These are phyloP conservation scores for Drosophila tani DNA, from an alignment of 1,140 invertebrate species.

Conservation along the genomic window DNA sequence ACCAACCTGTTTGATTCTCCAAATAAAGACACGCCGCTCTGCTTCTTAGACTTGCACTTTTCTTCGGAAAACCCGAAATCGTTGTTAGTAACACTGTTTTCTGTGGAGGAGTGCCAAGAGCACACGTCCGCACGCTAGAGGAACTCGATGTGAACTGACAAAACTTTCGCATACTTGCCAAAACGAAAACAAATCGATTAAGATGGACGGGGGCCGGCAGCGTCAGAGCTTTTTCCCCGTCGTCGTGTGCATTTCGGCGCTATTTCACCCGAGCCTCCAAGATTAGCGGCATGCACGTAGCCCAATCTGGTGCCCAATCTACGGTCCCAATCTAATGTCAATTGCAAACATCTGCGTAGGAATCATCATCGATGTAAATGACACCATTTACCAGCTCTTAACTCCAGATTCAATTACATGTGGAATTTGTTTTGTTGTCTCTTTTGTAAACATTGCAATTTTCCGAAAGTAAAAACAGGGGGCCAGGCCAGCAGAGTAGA, in stretches of 20 bases:
- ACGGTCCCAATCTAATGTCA: conserved; percentile 14
- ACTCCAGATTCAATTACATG: conserved; percentile 30
- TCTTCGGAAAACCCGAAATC: conserved; percentile 35
- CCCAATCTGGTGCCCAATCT: conserved; percentile 9
- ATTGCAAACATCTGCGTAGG: conserved; percentile 33
- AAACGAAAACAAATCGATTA: conserved; percentile 65
- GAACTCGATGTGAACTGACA: conserved; percentile 57
- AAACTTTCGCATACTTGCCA: conserved; percentile 32
- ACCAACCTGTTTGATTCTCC: conserved; percentile 72
- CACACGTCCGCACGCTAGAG: conserved; percentile 58
- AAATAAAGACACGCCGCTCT: conserved; percentile 18
- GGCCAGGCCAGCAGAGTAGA: not conserved
- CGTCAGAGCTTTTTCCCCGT: conserved; percentile 45
- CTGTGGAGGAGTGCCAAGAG: conserved; percentile 23
- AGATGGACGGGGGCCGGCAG: conserved; percentile 12
- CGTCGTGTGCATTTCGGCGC: conserved; percentile 39
- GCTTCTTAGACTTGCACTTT: conserved; percentile 59
- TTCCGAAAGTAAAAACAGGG: conserved; percentile 2
- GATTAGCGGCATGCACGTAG: conserved; percentile 52
- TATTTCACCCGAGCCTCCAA: conserved; percentile 15
- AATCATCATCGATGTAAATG: conserved; percentile 3
- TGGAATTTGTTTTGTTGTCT: not conserved
- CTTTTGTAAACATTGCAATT: conserved; percentile 33
- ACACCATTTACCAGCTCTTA: conserved; percentile 4
- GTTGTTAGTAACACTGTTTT: conserved; percentile 21